Conservation (phyloP, 2,888 invertebrate genomes). For the Cotesia congregata region DNA sequence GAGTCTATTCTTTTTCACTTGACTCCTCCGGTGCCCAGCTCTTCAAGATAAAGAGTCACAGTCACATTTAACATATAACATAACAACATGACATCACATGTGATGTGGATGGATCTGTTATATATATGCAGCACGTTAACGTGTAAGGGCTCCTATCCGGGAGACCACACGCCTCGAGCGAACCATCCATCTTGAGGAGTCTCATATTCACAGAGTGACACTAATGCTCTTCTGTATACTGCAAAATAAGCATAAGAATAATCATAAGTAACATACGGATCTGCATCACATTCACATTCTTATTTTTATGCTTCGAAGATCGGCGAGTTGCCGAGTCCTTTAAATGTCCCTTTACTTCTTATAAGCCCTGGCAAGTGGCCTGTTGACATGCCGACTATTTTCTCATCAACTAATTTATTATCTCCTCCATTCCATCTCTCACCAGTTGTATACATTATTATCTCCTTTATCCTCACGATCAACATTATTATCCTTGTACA, state of each 20-base stretch:
- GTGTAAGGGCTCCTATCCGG: no score
- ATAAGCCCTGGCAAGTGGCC: slow-evolving; percentile 30
- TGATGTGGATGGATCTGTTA: no score
- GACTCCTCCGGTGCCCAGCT: not conserved
- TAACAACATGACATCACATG: no score
- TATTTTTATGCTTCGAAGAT: not conserved
- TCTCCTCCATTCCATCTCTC: slow-evolving; percentile 12
- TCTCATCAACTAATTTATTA: slow-evolving; percentile 25
- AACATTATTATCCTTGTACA: slow-evolving; percentile 16
- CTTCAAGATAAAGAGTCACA: no score
- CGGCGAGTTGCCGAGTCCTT: slow-evolving; percentile 13
- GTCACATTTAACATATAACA: no score
- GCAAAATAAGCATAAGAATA: no score
- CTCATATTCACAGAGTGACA: slow-evolving; percentile 62
- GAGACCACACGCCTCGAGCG: slow-evolving; percentile 52
- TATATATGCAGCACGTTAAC: no score
- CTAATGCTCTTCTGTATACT: slow-evolving; percentile 53
- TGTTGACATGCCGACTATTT: slow-evolving; percentile 39
- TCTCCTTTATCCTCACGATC: not conserved
- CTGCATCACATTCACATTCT: slow-evolving; percentile 12
- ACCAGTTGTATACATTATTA: slow-evolving; percentile 4
- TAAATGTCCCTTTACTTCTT: slow-evolving; percentile 9
- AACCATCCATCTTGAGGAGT: slow-evolving; percentile 63
- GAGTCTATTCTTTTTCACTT: not conserved
- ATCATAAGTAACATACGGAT: not conserved